A percentile compares a stretch with the other conserved stretches of the same genome.
These are phyloP conservation scores for rat (Rattus norvegicus) DNA, from an alignment of 2,113 vertebrate species.

Conservation along the genomic window GRCr8 NC_086025.1:50526501-50527000, in stretches of 20 bases:
- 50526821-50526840: background rate
- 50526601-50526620: slow-evolving; percentile 18
- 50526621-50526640: background rate
- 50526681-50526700: background rate
- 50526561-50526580: slow-evolving; percentile 27
- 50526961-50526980: slow-evolving; percentile 40
- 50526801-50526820: background rate
- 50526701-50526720: background rate
- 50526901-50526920: background rate
- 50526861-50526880: background rate
- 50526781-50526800: background rate
- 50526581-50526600: background rate
- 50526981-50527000: background rate
- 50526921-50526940: background rate
- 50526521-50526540: background rate
- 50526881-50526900: background rate
- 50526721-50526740: background rate
- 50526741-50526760: background rate
- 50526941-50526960: background rate
- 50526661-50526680: background rate
- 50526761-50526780: background rate
- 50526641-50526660: background rate
- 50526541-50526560: slow-evolving; percentile 28
- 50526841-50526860: background rate
- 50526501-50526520: slow-evolving; percentile 29